Conservation (phyloP, 2,113 vertebrate species). For the Eudyptes chrysolophus region DNA sequence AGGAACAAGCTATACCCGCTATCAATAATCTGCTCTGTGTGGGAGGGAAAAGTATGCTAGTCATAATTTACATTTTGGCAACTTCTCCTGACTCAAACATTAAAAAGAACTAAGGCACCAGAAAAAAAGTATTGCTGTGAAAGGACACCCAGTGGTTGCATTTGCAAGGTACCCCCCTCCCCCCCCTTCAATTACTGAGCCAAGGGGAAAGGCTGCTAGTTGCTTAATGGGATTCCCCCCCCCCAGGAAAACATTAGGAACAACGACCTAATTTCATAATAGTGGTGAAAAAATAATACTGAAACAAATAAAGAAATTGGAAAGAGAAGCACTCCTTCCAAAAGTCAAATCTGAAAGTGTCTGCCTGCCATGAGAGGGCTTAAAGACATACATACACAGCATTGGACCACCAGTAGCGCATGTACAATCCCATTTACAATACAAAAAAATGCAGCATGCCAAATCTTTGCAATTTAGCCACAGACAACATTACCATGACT, state of each 20-base stretch:
- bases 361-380: not conserved
- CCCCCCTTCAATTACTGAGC: not conserved
- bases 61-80: slow-evolving; percentile 2
- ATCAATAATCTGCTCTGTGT: not conserved
- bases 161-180: not conserved
- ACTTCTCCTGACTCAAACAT: not conserved
- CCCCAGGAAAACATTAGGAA: not conserved
- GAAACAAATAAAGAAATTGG: not conserved
- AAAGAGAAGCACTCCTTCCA: not conserved
- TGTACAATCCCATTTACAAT: not conserved
- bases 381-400: accelerated
- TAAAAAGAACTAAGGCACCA: not conserved
- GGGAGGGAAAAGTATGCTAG: not conserved
- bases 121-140: not conserved
- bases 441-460: not conserved
- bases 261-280: not conserved
- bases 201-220: not conserved
- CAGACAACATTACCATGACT: not conserved
- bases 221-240: not conserved
- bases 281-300: not conserved
- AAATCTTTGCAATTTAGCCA: not conserved
- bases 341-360: not conserved
- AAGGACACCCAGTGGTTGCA: not conserved
- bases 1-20: not conserved
- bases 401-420: not conserved